Percentiles rank a stretch among this genome's conserved stretches.
Evolutionary conservation across 2,888 invertebrate genomes (phyloP).

Genomic region (Plutella xylostella): DNA sequence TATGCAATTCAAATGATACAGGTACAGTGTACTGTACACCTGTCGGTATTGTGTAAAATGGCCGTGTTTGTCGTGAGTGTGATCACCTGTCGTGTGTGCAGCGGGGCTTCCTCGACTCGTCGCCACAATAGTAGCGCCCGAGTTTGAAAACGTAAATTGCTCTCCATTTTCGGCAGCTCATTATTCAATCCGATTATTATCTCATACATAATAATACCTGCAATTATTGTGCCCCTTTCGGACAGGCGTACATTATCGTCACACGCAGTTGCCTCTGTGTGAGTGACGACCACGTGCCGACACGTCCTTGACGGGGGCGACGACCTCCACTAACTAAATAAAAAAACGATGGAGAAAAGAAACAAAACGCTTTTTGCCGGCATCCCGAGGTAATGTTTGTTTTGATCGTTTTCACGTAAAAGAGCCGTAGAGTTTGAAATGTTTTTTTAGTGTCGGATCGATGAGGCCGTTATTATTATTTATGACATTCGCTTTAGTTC

Average conservation of each 20-base stretch:
- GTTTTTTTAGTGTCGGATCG: slow-evolving; percentile 29
- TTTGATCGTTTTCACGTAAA: slow-evolving; percentile 62
- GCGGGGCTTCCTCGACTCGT: no score
- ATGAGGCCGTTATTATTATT: slow-evolving; percentile 40
- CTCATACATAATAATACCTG: slow-evolving; percentile 5
- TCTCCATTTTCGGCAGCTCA: slow-evolving; percentile 1
- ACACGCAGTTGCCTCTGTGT: slow-evolving; percentile 36
- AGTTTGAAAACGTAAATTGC: not conserved
- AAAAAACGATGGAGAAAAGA: slow-evolving; percentile 32
- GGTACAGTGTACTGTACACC: no score
- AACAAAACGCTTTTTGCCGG: slow-evolving; percentile 46
- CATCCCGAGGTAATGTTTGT: slow-evolving; percentile 53
- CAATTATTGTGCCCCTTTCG: slow-evolving; percentile 3
- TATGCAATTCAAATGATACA: no score
- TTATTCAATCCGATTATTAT: not conserved
- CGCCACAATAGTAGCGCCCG: no score
- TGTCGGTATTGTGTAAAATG: no score
- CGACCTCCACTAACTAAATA: slow-evolving; percentile 44
- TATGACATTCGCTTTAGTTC: slow-evolving; percentile 24
- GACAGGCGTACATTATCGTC: slow-evolving; percentile 27
- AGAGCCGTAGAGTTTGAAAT: slow-evolving; percentile 38
- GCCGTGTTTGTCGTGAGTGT: no score
- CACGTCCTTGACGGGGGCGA: slow-evolving; percentile 59
- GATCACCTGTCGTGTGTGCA: no score
- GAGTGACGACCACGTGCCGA: slow-evolving; percentile 46